Conservation (phyloP, 1,140 invertebrate genomes). For the Wasmannia auropunctata region DNA sequence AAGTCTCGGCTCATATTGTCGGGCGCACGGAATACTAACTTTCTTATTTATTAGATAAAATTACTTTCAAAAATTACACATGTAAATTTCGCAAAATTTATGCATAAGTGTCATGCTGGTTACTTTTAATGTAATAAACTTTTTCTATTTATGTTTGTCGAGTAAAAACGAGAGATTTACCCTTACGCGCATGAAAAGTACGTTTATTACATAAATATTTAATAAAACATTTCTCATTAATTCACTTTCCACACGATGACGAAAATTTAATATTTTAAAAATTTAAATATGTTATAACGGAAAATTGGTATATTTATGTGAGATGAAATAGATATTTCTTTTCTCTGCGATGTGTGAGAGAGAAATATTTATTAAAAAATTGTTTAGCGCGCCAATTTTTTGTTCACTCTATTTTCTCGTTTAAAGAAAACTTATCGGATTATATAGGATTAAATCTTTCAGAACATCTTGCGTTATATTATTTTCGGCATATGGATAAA, state of each 20-base stretch:
- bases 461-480: not conserved
- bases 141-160: not conserved
- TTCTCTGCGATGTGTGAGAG: not conserved
- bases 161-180: not conserved
- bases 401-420: not conserved
- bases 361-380: not conserved
- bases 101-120: not conserved
- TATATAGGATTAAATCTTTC: constrained; percentile 12
- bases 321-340: not conserved
- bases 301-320: not conserved
- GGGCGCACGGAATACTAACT: not conserved
- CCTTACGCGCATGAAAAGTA: not conserved
- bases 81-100: not conserved
- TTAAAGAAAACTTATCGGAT: not conserved
- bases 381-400: not conserved
- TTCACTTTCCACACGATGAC: not conserved
- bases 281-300: constrained; percentile 3
- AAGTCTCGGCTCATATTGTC: not conserved
- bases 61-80: not conserved
- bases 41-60: not conserved
- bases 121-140: not conserved
- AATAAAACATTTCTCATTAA: constrained; percentile 13
- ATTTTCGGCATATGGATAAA: not conserved
- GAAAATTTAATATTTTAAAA: not conserved
- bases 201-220: not conserved